Conservation (phyloP, 2,113 vertebrate species). For the Cardinalis cardinalis region DNA sequence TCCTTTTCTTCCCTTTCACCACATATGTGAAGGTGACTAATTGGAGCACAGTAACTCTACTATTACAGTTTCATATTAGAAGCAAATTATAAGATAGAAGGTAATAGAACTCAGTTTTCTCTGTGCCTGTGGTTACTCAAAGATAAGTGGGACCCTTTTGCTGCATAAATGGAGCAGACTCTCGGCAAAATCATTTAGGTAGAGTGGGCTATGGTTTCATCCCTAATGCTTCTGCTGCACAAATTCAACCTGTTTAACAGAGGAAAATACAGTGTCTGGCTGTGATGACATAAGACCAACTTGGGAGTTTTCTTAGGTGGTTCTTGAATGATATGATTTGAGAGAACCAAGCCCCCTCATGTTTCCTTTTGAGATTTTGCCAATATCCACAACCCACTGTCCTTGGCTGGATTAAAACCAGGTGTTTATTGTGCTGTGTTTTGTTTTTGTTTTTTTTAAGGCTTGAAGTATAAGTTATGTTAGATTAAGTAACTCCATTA, state of each 20-base stretch:
- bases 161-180: accelerated
- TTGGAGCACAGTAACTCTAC: not conserved
- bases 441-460: not conserved
- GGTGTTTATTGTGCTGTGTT: not conserved
- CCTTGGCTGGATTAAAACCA: not conserved
- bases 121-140: not conserved
- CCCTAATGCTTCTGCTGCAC: not conserved
- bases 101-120: not conserved
- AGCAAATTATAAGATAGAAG: not conserved
- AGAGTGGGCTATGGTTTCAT: not conserved
- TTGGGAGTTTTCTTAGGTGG: not conserved
- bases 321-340: not conserved
- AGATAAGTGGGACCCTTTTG: not conserved
- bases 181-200: not conserved
- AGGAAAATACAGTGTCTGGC: not conserved
- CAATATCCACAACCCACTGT: accelerated
- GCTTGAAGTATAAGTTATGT: not conserved
- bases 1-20: not conserved
- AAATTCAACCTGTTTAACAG: not conserved
- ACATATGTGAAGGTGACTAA: not conserved
- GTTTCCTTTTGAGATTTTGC: not conserved
- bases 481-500: not conserved
- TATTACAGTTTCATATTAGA: not conserved
- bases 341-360: not conserved
- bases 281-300: not conserved